Base-by-base conservation (phyloP, 1,140 invertebrate species). In the Belonocnema kinseyi region DNA sequence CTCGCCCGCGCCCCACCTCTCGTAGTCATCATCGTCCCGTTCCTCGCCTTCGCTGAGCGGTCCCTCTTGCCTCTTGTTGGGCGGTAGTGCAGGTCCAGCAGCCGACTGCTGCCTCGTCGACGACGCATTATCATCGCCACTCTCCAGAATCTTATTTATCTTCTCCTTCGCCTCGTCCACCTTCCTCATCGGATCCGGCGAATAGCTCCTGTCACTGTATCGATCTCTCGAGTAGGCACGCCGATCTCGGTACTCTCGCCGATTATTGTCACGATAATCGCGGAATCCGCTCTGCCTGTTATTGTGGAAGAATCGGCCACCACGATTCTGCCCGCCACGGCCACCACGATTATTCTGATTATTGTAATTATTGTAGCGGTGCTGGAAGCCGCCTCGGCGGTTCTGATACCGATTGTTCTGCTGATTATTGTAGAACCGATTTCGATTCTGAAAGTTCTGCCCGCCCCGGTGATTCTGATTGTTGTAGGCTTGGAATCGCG, bases 41-140 rank as follows among this genome's bases (percentile, higher is more conserved):
- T 95, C 95, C 83, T 95, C 95, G 7, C 94, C 94, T 84, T 95
- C 94, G 85, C 94, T 95, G 77, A 95, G 88, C 73, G 94, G 94
- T 73, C 94, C 94, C 80, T 94, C 93, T 70, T 94, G 93, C 78
- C 93, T 90, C 81, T 91, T 90, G 78, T 80, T 82, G 0, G 82
- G 78, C n/a, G 80, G 78, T 6, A 79, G 77, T 19, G 56, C 12
- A 50, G 21, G 10, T 81, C 83, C 52, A 81, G 72, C 13, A 77
- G 77, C 21, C 21, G 21, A 26, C 21, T 26, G 17, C 74, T 76
- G 19, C 78, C 75, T 17, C 50, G 72, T n/a, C 74, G 82, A 54
- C 85, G 26, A 26, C 21, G 21, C 21, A 26, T 26, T 89, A 87
- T 90, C 92, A n/a, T 91, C 91, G 4, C 92, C 91, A 50, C 89